These are phyloP conservation scores for Spilarctia lutea DNA, from an alignment of 2,888 invertebrate genomes.

Conservation along the genomic window DNA sequence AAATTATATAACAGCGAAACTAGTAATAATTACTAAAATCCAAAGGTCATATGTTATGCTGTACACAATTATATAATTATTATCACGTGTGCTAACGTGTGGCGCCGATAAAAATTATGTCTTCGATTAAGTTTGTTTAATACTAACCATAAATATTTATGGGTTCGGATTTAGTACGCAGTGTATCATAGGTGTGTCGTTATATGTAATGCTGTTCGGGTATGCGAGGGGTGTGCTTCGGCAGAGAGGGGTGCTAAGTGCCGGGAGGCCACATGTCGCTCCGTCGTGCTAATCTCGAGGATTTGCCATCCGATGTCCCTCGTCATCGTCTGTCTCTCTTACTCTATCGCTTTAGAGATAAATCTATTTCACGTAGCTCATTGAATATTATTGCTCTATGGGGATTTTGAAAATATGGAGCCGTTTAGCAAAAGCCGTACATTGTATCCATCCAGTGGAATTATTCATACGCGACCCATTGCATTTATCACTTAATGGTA, in stretches of 20 bases:
- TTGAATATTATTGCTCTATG: slow-evolving; percentile 87
- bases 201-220: slow-evolving; percentile 46
- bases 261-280: slow-evolving; percentile 85
- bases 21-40: not conserved
- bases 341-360: slow-evolving; percentile 58
- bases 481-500: slow-evolving; percentile 87
- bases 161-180: slow-evolving; percentile 57
- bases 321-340: slow-evolving; percentile 67
- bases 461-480: slow-evolving; percentile 84
- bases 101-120: slow-evolving; percentile 36
- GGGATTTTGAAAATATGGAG: slow-evolving; percentile 87
- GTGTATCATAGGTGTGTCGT: slow-evolving; percentile 53
- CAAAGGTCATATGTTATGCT: not conserved
- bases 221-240: slow-evolving; percentile 57
- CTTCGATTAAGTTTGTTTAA: slow-evolving; percentile 51
- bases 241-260: slow-evolving; percentile 77
- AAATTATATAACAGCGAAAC: not conserved
- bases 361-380: slow-evolving; percentile 79
- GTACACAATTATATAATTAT: not conserved
- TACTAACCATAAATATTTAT: slow-evolving; percentile 64
- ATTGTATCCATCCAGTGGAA: slow-evolving; percentile 85
- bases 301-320: slow-evolving; percentile 84
- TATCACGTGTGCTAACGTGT: slow-evolving; percentile 28
- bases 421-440: slow-evolving; percentile 85
- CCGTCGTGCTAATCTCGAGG: slow-evolving; percentile 85